Percentiles rank a stretch among this genome's conserved stretches.
These are phyloP conservation scores for Accipiter cooperii DNA, from an alignment of 2,113 vertebrate genomes.

Conservation along the genomic window DNA sequence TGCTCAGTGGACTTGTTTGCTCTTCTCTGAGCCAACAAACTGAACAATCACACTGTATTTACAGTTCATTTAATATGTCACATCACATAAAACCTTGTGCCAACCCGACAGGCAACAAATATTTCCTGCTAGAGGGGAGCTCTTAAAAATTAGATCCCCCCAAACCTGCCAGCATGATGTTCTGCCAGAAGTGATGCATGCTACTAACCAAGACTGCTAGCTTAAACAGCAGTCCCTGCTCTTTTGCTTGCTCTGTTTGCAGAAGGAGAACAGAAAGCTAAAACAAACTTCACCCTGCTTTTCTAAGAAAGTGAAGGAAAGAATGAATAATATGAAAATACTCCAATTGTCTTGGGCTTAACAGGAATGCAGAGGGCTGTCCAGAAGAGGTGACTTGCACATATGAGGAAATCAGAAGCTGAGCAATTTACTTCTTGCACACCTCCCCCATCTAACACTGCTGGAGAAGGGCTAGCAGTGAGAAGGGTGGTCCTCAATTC, in stretches of 20 bases:
- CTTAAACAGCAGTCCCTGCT: background rate
- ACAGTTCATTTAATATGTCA: conserved; percentile 20
- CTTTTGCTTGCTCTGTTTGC: background rate
- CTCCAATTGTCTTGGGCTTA: background rate
- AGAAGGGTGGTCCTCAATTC: background rate
- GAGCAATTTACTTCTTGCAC: background rate
- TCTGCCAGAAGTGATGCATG: background rate
- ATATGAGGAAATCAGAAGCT: background rate
- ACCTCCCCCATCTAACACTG: background rate
- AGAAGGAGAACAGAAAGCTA: background rate
- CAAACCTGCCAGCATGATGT: background rate
- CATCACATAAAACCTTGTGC: conserved; percentile 3
- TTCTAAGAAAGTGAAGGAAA: background rate
- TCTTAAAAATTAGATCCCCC: background rate
- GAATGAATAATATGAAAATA: background rate
- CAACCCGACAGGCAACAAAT: background rate
- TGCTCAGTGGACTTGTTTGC: conserved; percentile 42
- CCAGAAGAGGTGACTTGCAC: background rate
- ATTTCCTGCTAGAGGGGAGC: background rate
- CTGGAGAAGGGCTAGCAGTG: background rate
- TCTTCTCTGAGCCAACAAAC: conserved; percentile 44
- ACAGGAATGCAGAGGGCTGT: background rate
- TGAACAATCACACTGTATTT: conserved; percentile 23
- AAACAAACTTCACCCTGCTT: background rate
- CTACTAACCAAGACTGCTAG: background rate